Conservation (phyloP, 2,888 invertebrate species). For the Pyrrhia umbra region DNA sequence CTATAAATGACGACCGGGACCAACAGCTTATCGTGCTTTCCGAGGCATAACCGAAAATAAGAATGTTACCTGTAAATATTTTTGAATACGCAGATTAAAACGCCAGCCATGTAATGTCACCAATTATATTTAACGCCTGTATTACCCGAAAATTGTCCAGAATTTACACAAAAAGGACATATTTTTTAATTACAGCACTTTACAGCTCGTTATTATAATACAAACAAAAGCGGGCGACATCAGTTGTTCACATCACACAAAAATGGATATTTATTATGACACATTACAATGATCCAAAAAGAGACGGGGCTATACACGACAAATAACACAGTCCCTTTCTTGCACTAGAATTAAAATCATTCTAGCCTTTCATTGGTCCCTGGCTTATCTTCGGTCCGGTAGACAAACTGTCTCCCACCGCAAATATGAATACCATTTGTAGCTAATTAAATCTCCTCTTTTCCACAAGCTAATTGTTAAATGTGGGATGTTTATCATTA, state of each 20-base stretch:
- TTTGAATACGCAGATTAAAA: too few species aligned
- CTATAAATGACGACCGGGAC: too few species aligned
- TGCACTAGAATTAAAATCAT: background rate
- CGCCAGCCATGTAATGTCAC: too few species aligned
- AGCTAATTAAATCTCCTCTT: slow-evolving; percentile 23
- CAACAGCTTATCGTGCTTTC: too few species aligned
- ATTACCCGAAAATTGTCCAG: slow-evolving; percentile 1
- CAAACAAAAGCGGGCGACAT: slow-evolving; percentile 5
- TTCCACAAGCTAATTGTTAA: slow-evolving; percentile 29
- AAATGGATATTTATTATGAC: too few species aligned
- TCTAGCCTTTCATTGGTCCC: background rate
- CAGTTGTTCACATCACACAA: too few species aligned
- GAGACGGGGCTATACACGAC: background rate
- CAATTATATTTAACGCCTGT: background rate
- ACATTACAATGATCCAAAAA: background rate
- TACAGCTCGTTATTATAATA: slow-evolving; percentile 24
- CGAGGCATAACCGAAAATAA: too few species aligned
- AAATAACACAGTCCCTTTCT: background rate
- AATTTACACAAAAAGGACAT: slow-evolving; percentile 38
- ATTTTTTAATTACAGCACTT: slow-evolving; percentile 48
- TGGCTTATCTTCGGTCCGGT: slow-evolving; percentile 25
- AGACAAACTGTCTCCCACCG: slow-evolving; percentile 6
- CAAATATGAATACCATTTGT: slow-evolving; percentile 42
- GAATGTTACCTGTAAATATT: too few species aligned
- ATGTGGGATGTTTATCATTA: slow-evolving; percentile 23